These are phyloP conservation scores for Mionectes olivaceus DNA, from an alignment of 2,797 vertebrate genomes.

Conservation along the genomic window DNA sequence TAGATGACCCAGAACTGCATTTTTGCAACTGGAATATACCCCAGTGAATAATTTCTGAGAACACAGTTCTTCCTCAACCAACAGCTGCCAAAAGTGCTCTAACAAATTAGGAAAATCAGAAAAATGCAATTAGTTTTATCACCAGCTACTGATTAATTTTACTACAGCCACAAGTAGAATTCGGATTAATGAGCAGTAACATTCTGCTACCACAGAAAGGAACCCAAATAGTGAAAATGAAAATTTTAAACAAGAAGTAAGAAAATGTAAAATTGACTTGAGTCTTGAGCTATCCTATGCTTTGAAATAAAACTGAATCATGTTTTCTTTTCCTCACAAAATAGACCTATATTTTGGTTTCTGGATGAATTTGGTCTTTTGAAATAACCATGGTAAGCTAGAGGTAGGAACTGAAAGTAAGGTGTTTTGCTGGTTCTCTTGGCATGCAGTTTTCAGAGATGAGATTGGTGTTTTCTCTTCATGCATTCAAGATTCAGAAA, in stretches of 20 bases:
- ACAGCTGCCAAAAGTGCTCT: not conserved
- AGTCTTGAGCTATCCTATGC: not conserved
- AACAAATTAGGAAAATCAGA: not conserved
- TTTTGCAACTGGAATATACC: not conserved
- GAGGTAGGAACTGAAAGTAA: not conserved
- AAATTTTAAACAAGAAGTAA: not conserved
- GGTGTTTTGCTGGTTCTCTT: not conserved
- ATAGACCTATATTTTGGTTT: not conserved
- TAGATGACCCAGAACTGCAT: not conserved
- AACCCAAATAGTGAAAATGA: not conserved
- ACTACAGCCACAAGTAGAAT: not conserved
- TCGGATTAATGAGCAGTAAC: not conserved
- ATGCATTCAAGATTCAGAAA: not conserved
- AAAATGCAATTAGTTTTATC: slow-evolving; percentile 23
- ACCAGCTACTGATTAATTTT: not conserved
- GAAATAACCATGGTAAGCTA: not conserved
- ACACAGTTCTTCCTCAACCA: not conserved
- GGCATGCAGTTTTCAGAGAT: not conserved
- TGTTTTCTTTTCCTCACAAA: not conserved
- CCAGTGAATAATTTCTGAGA: not conserved
- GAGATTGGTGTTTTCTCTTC: not conserved
- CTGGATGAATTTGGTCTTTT: not conserved
- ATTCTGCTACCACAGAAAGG: not conserved
- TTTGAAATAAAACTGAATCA: not conserved
- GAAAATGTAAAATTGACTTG: not conserved